Evolutionary conservation across 2,113 vertebrate genomes (phyloP).

Genomic region (Acanthochromis polyacanthus): DNA sequence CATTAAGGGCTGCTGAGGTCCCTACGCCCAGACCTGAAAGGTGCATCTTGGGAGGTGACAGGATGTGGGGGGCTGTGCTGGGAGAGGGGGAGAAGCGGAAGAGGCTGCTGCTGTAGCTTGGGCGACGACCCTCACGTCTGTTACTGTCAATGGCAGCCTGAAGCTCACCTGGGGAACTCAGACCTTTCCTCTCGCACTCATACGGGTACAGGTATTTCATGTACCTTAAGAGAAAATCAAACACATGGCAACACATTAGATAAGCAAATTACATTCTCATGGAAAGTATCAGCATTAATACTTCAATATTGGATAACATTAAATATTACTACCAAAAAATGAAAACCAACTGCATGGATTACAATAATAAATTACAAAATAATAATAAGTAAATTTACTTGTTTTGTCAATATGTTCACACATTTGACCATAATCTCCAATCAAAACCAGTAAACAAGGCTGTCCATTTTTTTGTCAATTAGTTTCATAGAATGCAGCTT

Average conservation of each 20-base stretch:
- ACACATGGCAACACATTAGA: slow-evolving; percentile 21
- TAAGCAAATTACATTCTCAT: not conserved
- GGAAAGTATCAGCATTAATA: not conserved
- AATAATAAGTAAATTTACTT: not conserved
- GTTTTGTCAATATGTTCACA: not conserved
- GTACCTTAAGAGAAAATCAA: slow-evolving; percentile 68
- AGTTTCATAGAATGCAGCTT: not conserved
- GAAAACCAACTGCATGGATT: not conserved
- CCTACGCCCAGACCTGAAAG: slow-evolving; percentile 87
- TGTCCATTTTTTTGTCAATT: not conserved
- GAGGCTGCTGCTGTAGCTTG: slow-evolving; percentile 95
- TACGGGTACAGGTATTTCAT: slow-evolving; percentile 99
- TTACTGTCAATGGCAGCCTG: slow-evolving; percentile 98
- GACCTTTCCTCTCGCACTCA: slow-evolving; percentile 95
- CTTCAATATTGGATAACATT: not conserved
- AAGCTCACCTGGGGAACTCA: slow-evolving; percentile 95
- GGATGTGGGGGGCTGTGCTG: slow-evolving; percentile 84
- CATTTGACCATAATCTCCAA: not conserved
- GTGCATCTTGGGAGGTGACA: slow-evolving; percentile 91
- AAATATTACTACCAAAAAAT: not conserved
- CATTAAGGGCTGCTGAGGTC: slow-evolving; percentile 81
- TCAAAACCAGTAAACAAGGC: not conserved
- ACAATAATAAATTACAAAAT: not conserved
- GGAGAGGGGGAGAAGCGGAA: slow-evolving; percentile 90
- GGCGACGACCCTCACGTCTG: slow-evolving; percentile 93